These are phyloP conservation scores for Diachrysia chrysitis DNA, from an alignment of 2,888 invertebrate species.

Conservation along the genomic window DNA sequence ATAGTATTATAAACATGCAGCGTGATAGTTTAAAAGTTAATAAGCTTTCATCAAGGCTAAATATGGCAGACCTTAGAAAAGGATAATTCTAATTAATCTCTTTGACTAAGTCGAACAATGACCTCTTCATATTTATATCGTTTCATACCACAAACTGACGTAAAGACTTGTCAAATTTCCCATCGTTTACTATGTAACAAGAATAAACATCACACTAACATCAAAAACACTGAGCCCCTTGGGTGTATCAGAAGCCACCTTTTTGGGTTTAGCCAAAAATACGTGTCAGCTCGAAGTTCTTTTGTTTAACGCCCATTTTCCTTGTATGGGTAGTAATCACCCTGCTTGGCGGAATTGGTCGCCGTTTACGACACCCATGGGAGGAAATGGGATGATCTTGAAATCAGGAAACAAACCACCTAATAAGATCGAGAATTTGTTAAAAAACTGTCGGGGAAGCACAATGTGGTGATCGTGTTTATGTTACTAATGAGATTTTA, in stretches of 20 bases:
- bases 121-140: no score
- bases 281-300: slow-evolving; percentile 20
- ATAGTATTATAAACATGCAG: no score
- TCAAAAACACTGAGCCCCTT: not conserved
- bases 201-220: not conserved
- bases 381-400: slow-evolving; percentile 23
- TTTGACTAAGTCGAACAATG: no score
- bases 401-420: slow-evolving; percentile 31
- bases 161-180: no score
- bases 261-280: slow-evolving; percentile 3
- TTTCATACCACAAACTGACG: no score
- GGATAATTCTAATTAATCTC: no score
- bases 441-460: slow-evolving; percentile 32
- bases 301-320: slow-evolving; percentile 18
- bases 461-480: slow-evolving; percentile 14
- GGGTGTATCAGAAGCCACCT: not conserved
- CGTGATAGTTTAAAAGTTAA: no score
- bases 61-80: no score
- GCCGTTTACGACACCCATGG: slow-evolving; percentile 47
- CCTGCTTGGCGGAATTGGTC: slow-evolving; percentile 38
- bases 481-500: not conserved
- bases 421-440: slow-evolving; percentile 39
- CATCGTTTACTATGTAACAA: not conserved
- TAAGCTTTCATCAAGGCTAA: no score
- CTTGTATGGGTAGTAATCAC: slow-evolving; percentile 31